Evolutionary conservation across 2,888 invertebrate species (phyloP).

Genomic region (Caenorhabditis japonica): DNA sequence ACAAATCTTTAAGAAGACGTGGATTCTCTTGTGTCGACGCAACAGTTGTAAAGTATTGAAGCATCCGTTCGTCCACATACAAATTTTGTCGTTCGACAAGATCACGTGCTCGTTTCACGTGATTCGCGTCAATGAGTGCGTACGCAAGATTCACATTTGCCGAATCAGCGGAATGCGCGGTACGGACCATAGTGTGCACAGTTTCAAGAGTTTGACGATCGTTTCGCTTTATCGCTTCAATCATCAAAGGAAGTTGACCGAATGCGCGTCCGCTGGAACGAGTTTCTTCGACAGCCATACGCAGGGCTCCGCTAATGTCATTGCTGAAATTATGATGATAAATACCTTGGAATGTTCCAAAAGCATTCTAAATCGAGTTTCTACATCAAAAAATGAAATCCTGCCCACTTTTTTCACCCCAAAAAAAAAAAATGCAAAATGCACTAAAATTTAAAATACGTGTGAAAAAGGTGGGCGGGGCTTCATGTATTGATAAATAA

Average conservation of each 20-base stretch:
- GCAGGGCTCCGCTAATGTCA: conserved; percentile 36
- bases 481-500: too few species aligned
- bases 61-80: conserved; percentile 15
- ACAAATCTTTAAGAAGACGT: conserved; percentile 31
- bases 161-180: conserved; percentile 23
- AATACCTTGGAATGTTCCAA: too few species aligned
- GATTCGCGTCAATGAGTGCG: conserved; percentile 37
- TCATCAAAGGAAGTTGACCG: conserved; percentile 53
- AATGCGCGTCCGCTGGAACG: conserved; percentile 33
- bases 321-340: conserved; percentile 16
- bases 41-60: conserved; percentile 47
- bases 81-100: conserved; percentile 48
- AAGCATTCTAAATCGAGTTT: too few species aligned
- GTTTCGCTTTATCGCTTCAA: conserved; percentile 43
- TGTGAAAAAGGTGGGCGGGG: too few species aligned
- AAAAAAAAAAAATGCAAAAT: too few species aligned
- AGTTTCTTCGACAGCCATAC: conserved; percentile 48
- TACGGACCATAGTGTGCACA: conserved; percentile 46
- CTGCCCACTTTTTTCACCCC: too few species aligned
- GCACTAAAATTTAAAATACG: too few species aligned
- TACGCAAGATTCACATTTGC: conserved; percentile 53
- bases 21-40: conserved; percentile 25
- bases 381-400: too few species aligned
- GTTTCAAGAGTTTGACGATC: conserved; percentile 25
- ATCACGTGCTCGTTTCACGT: conserved; percentile 16